A percentile compares a stretch with the other conserved stretches of the same genome.
These are phyloP conservation scores for Spinus olivaceus DNA, from an alignment of 2,797 vertebrate species.

Conservation along the genomic window DNA sequence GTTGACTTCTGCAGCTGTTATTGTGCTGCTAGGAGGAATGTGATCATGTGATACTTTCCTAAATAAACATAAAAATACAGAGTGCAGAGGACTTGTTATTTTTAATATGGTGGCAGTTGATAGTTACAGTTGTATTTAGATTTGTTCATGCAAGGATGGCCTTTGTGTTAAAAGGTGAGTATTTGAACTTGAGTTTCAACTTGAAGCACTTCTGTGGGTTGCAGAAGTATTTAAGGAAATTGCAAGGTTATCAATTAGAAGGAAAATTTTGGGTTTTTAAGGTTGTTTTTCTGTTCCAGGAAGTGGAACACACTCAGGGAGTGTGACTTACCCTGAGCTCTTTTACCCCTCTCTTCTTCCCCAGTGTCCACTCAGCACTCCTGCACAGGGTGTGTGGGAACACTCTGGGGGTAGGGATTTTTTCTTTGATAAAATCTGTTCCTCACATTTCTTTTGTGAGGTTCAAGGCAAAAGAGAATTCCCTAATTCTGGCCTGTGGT, in stretches of 20 bases:
- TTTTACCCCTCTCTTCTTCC: not conserved
- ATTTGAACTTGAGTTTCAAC: not conserved
- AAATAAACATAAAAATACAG: not conserved
- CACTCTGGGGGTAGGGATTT: not conserved
- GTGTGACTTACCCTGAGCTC: not conserved
- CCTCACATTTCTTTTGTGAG: not conserved
- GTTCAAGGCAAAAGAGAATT: not conserved
- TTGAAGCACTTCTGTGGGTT: not conserved
- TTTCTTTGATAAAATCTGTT: not conserved
- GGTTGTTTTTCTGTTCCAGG: not conserved
- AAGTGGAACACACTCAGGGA: not conserved
- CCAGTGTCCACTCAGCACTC: not conserved
- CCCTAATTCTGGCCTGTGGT: rapidly evolving
- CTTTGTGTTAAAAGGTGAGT: not conserved
- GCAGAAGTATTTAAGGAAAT: not conserved
- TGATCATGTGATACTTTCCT: not conserved
- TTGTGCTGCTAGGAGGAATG: not conserved
- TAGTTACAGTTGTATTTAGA: not conserved
- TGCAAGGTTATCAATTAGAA: not conserved
- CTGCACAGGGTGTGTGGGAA: not conserved
- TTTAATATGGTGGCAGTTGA: not conserved
- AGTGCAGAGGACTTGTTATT: not conserved
- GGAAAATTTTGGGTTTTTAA: not conserved
- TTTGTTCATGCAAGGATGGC: not conserved
- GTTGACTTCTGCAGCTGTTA: not conserved